These are phyloP conservation scores for Seriola rivoliana DNA, from an alignment of 2,113 vertebrate genomes.

Conservation along the genomic window DNA sequence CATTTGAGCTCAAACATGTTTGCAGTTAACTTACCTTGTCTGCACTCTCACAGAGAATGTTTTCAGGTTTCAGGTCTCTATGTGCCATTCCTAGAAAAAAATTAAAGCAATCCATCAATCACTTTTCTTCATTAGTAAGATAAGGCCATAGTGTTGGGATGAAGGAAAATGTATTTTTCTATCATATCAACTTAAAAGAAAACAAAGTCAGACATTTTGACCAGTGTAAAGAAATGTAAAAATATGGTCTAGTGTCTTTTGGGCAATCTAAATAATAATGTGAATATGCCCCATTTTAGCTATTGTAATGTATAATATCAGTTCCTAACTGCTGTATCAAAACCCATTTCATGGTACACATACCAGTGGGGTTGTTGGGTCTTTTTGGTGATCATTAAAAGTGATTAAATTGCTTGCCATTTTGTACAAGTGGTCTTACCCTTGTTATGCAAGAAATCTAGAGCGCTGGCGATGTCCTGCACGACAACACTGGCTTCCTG, in stretches of 20 bases:
- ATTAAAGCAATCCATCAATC: neutral
- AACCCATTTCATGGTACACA: neutral
- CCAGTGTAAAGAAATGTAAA: no score
- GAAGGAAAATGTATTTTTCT: neutral
- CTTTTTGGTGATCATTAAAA: neutral
- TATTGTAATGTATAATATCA: no score
- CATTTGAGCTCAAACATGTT: neutral
- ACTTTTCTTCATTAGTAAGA: neutral
- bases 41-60: slow-evolving; percentile 94
- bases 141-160: neutral
- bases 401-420: neutral
- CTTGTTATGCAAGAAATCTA: slow-evolving; percentile 98
- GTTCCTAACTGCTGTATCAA: neutral
- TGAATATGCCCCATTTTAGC: no score
- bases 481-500: slow-evolving; percentile 96
- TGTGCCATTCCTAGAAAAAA: slow-evolving; percentile 91
- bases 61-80: slow-evolving; percentile 97
- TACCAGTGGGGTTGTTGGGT: neutral
- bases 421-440: slow-evolving; percentile 78
- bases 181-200: neutral
- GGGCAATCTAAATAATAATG: no score
- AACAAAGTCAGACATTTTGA: neutral
- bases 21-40: slow-evolving; percentile 88
- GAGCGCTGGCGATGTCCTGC: slow-evolving; percentile 95
- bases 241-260: no score